Conservation (phyloP, 2,888 invertebrate genomes). For the Nebria salina region DNA sequence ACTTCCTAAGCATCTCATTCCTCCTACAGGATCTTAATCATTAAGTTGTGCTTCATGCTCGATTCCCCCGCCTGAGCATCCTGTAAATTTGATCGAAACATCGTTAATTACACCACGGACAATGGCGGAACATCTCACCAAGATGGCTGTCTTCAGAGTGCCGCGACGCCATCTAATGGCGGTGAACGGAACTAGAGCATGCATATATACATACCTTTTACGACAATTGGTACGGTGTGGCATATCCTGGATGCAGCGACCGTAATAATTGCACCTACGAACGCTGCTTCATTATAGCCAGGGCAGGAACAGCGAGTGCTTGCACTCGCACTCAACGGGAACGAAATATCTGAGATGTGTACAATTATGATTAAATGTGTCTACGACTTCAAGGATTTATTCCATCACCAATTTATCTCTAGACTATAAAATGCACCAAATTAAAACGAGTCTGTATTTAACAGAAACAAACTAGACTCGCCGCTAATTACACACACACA, state of each 20-base stretch:
- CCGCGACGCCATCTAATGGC: neutral
- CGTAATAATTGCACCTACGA: neutral
- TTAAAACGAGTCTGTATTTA: no score
- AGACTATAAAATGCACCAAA: no score
- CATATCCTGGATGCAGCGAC: neutral
- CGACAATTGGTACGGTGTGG: neutral
- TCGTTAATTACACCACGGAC: neutral
- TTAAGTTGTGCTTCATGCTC: neutral
- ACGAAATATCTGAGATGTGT: neutral
- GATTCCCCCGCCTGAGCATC: neutral
- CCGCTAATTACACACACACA: no score
- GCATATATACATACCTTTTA: neutral
- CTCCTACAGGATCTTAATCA: neutral
- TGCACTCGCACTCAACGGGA: neutral
- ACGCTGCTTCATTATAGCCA: neutral
- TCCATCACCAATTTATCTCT: no score
- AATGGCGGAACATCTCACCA: neutral
- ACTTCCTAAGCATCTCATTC: neutral
- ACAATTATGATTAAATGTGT: neutral
- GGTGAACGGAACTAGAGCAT: neutral
- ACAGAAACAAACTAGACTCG: no score
- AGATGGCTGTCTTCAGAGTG: neutral
- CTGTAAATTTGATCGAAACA: constrained; percentile 1
- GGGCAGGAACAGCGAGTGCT: neutral
- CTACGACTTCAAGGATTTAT: neutral